Base-by-base conservation (phyloP, 2,888 invertebrate species). In the Glaucopsyche alexis region DNA sequence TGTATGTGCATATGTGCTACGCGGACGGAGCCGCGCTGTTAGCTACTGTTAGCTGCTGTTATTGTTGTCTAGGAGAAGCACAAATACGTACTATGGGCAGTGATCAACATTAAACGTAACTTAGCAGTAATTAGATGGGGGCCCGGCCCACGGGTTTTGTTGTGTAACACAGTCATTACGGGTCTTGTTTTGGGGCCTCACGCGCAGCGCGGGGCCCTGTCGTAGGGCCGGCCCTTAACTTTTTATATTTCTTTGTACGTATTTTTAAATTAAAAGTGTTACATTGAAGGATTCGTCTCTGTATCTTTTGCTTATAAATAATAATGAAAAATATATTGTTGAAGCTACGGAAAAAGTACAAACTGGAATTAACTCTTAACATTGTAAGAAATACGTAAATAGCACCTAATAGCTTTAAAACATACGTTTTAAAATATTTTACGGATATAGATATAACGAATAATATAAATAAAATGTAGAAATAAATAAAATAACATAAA, bases 51-150 rank as follows among this genome's bases (percentile, higher is more conserved):
- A 84, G 85, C 85, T 84, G 86, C 86, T 87, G 84, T 84, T 87
- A 86, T 89, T 89, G 91, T 91, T 91, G 91, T 88, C 87, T 88
- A 87, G 87, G 88, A 87, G 84, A 86, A 90, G 92, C 92, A 91
- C 91, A 92, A 92, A 92, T 85, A 92, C 92, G 91, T 92, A 93
- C 91, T 89, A 89, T 91, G 91, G 92, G 92, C 92, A 92, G 92
- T 93, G 92, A 93, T 93, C 92, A 93, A 93, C 92, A 93, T 92
- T 91, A 87, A 90, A 87, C 88, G 90, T 91, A 91, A 92, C 86
- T 89, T 91, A 92, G 91, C 86, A 87, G 87, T 89, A 91, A 89
- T 89, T 90, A 87, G 89, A 88, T 89, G 84, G 81, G 42, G 84
- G 89, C 87, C 85, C 87, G 89, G 90, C 81, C 84, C 84, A 81